Evolutionary conservation across 2,797 vertebrate genomes (phyloP).

Genomic region (Chrysocyon brachyurus): DNA sequence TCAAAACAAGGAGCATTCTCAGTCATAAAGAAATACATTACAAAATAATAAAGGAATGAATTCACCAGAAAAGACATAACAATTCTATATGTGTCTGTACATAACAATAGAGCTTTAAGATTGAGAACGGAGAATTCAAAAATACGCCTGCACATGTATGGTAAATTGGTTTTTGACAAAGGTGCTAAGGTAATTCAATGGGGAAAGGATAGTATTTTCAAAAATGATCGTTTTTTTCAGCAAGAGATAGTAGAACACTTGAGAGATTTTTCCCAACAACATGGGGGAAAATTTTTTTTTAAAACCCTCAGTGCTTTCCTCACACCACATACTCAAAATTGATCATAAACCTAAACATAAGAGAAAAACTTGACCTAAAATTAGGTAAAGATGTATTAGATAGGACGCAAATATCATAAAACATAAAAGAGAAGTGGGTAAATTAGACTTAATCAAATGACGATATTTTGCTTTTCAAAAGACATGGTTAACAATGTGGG

Average conservation of each 20-base stretch:
- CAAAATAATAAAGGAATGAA: not conserved
- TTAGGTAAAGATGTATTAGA: not conserved
- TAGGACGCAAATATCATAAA: not conserved
- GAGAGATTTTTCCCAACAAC: not conserved
- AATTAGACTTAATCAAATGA: not conserved
- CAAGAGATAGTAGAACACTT: not conserved
- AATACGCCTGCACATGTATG: not conserved
- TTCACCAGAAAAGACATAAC: not conserved
- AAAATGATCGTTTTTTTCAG: not conserved
- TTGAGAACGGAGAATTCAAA: not conserved
- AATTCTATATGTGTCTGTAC: not conserved
- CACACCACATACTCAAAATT: not conserved
- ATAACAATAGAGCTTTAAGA: not conserved
- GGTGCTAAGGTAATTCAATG: not conserved
- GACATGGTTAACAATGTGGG: not conserved
- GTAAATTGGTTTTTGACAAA: not conserved
- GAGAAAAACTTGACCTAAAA: not conserved
- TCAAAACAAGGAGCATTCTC: not conserved
- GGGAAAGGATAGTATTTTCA: not conserved
- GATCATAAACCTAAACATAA: not conserved
- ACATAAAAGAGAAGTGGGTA: not conserved
- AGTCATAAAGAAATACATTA: not conserved
- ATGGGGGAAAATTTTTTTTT: not conserved
- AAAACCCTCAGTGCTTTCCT: not conserved
- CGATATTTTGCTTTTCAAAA: not conserved